These are phyloP conservation scores for Eudyptes chrysolophus DNA, from an alignment of 2,113 vertebrate genomes.

Conservation along the genomic window DNA sequence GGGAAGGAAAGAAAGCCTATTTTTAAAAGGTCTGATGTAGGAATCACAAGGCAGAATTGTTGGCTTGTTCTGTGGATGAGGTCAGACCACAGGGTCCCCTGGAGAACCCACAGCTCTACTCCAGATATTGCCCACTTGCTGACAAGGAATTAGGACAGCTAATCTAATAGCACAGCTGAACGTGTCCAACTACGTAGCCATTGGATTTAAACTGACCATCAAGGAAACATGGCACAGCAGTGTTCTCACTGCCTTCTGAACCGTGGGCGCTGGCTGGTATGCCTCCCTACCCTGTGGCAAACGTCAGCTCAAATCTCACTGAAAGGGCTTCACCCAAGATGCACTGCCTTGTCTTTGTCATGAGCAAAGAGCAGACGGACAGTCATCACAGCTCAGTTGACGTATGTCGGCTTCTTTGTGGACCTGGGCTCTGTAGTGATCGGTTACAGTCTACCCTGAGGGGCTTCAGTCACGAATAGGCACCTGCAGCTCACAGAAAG, in stretches of 20 bases:
- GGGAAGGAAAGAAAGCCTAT: background rate
- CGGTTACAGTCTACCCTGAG: background rate
- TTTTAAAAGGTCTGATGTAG: background rate
- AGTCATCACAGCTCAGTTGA: background rate
- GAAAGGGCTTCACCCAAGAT: background rate
- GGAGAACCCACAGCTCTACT: background rate
- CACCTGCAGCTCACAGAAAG: background rate
- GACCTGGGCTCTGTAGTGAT: background rate
- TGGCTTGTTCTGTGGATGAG: background rate
- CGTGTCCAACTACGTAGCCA: background rate
- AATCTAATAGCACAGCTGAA: background rate
- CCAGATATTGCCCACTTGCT: background rate
- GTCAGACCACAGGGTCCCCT: background rate
- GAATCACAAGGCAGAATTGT: background rate
- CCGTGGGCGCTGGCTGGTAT: accelerated
- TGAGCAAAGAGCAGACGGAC: accelerated
- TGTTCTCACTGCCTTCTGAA: background rate
- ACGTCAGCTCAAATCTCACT: background rate
- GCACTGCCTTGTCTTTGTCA: background rate
- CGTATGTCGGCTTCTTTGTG: background rate
- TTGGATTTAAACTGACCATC: background rate
- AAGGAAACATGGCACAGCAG: background rate
- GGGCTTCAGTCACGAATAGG: background rate
- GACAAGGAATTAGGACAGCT: background rate
- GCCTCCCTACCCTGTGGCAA: background rate